Conservation (phyloP, 1,140 invertebrate genomes). For the Drosophila busckii region DNA sequence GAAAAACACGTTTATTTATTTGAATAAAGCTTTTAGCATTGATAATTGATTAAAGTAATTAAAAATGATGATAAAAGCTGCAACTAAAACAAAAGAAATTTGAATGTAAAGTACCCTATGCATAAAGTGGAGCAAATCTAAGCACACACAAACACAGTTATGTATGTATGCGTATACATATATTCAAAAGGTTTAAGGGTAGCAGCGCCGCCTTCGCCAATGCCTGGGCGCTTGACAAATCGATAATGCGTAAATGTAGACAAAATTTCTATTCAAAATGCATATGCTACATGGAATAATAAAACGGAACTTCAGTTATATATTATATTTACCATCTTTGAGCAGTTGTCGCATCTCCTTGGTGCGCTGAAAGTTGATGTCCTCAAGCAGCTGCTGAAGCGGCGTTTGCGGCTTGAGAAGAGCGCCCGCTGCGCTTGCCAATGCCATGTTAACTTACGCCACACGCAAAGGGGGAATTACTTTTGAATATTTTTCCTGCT, state of each 20-base stretch:
- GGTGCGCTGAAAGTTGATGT: conserved; percentile 93
- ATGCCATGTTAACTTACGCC: conserved; percentile 80
- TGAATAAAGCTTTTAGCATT: neutral
- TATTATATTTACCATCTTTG: conserved; percentile 86
- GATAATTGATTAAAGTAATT: neutral
- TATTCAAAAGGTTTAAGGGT: conserved; percentile 22
- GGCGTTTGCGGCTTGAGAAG: conserved; percentile 84
- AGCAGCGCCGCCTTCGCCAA: conserved; percentile 41
- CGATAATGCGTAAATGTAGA: conserved; percentile 73
- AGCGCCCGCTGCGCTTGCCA: conserved; percentile 81
- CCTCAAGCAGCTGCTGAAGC: conserved; percentile 90
- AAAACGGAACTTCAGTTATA: neutral
- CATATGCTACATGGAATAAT: neutral
- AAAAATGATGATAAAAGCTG: too few species aligned
- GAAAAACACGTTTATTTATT: neutral
- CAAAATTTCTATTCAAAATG: conserved; percentile 46
- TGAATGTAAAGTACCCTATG: too few species aligned
- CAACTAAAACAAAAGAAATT: too few species aligned
- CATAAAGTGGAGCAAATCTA: conserved; percentile 35
- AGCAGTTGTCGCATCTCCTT: conserved; percentile 92
- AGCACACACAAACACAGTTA: conserved; percentile 6
- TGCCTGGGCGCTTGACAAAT: conserved; percentile 48
- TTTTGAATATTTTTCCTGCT: conserved; percentile 12
- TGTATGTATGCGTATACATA: neutral
- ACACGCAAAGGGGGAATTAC: conserved; percentile 16